These are phyloP conservation scores for Cataglyphis cursor DNA, from an alignment of 2,888 invertebrate genomes.

Conservation along the genomic window DNA sequence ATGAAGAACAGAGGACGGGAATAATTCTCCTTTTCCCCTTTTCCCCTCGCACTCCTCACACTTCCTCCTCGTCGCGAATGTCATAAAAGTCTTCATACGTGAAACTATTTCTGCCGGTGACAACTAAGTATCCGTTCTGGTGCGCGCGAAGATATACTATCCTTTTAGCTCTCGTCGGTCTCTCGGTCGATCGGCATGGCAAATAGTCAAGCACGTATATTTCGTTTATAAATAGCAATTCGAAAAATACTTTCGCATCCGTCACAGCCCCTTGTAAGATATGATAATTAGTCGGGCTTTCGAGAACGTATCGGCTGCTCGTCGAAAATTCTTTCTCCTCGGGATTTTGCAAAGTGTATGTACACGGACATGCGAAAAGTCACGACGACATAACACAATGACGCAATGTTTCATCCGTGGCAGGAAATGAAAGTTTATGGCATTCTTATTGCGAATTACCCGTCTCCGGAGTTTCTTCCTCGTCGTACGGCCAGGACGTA, in stretches of 20 bases:
- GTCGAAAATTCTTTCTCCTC: background rate
- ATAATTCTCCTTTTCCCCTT: slow-evolving; percentile 13
- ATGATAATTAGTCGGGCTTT: slow-evolving; percentile 24
- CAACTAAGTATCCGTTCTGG: slow-evolving; percentile 74
- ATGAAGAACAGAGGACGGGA: slow-evolving; percentile 47
- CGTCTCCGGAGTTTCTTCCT: slow-evolving; percentile 45
- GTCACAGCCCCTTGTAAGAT: background rate
- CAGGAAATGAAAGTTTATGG: slow-evolving; percentile 60
- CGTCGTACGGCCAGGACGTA: slow-evolving; percentile 35
- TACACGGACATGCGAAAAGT: slow-evolving; percentile 10
- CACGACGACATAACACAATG: slow-evolving; percentile 37
- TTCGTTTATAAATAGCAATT: slow-evolving; percentile 38
- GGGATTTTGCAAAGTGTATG: background rate
- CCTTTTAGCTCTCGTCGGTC: slow-evolving; percentile 67
- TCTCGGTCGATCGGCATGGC: slow-evolving; percentile 44
- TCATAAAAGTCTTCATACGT: slow-evolving; percentile 76
- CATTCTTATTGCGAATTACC: slow-evolving; percentile 46
- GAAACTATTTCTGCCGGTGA: slow-evolving; percentile 78
- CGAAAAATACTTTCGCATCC: background rate
- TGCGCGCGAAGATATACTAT: slow-evolving; percentile 71
- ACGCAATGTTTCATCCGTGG: slow-evolving; percentile 34
- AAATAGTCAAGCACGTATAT: slow-evolving; percentile 19
- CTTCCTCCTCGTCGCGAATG: slow-evolving; percentile 58
- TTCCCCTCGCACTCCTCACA: slow-evolving; percentile 21
- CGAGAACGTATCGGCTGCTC: background rate